phyloP scores from a whole-genome alignment of 2,888 invertebrate genomes.

The Dolomedes plantarius region DNA sequence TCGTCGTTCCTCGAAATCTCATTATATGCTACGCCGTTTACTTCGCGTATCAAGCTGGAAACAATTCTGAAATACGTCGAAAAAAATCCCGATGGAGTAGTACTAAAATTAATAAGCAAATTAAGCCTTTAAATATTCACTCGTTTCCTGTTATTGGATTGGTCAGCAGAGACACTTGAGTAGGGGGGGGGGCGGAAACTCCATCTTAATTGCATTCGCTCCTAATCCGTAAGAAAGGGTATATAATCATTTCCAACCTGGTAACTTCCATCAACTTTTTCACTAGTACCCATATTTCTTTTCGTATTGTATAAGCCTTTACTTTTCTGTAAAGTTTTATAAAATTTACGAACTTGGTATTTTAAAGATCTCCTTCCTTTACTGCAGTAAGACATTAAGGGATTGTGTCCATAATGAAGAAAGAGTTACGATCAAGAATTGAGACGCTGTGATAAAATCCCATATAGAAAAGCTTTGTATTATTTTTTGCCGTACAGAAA shows the following conservation, averaged over 20 bases:
- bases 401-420: not conserved
- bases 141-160: slow-evolving; percentile 65
- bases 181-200: slow-evolving; percentile 21
- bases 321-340: too few relatives aligned
- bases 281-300: slow-evolving; percentile 8
- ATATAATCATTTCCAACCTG: slow-evolving; percentile 19
- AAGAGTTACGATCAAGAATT: too few relatives aligned
- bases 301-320: slow-evolving; percentile 35
- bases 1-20: slow-evolving; percentile 34
- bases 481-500: too few relatives aligned
- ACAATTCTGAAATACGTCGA: slow-evolving; percentile 32
- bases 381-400: not conserved
- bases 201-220: slow-evolving; percentile 57
- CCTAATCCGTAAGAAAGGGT: slow-evolving; percentile 49
- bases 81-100: slow-evolving; percentile 5
- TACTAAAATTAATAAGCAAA: slow-evolving; percentile 70
- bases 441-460: too few relatives aligned
- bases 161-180: slow-evolving; percentile 59
- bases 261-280: slow-evolving; percentile 26
- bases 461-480: too few relatives aligned
- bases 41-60: slow-evolving; percentile 41
- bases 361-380: slow-evolving; percentile 31
- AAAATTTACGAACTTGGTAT: slow-evolving; percentile 45
- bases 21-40: slow-evolving; percentile 25
- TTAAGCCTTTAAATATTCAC: slow-evolving; percentile 63